A percentile compares a stretch with the other conserved stretches of the same genome.
phyloP scores from a whole-genome alignment of 2,888 invertebrate genomes.

The Neoscelio sp. region DNA sequence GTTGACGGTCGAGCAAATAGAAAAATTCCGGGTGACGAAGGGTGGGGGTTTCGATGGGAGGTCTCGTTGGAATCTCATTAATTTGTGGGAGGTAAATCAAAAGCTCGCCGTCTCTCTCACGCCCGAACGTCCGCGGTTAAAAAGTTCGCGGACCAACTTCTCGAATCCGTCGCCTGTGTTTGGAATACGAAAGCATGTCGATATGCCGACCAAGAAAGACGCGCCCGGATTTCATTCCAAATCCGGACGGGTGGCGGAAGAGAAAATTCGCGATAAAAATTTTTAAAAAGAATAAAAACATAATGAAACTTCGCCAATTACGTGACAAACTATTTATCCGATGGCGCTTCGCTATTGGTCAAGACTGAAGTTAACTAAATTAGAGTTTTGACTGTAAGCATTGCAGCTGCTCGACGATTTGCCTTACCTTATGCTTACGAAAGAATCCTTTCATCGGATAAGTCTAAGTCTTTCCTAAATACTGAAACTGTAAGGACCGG shows the following conservation, averaged over 20 bases:
- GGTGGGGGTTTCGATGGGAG: constrained; percentile 28
- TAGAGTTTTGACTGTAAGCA: not conserved
- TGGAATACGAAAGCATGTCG: constrained; percentile 62
- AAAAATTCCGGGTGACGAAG: constrained; percentile 58
- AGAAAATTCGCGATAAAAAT: not conserved
- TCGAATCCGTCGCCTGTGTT: constrained; percentile 38
- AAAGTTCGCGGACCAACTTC: constrained; percentile 60
- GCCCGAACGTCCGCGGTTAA: constrained; percentile 17
- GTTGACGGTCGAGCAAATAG: constrained; percentile 55
- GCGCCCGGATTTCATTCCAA: constrained; percentile 64
- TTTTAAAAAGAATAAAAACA: no score
- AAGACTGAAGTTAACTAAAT: no score
- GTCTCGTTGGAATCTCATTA: constrained; percentile 76
- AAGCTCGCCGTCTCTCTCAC: constrained; percentile 47
- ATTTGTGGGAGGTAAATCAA: constrained; percentile 73
- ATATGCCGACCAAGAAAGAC: constrained; percentile 62
- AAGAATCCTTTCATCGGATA: no score
- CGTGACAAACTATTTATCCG: no score
- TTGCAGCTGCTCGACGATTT: no score
- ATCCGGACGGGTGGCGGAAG: constrained; percentile 18
- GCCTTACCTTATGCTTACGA: no score
- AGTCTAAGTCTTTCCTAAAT: no score
- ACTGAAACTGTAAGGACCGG: no score
- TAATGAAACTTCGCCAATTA: no score
- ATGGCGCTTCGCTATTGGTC: no score